Evolutionary conservation across 2,888 invertebrate species (phyloP), one percentile per base, ranked within the genome.

Genomic region (Euproctis similis): DNA sequence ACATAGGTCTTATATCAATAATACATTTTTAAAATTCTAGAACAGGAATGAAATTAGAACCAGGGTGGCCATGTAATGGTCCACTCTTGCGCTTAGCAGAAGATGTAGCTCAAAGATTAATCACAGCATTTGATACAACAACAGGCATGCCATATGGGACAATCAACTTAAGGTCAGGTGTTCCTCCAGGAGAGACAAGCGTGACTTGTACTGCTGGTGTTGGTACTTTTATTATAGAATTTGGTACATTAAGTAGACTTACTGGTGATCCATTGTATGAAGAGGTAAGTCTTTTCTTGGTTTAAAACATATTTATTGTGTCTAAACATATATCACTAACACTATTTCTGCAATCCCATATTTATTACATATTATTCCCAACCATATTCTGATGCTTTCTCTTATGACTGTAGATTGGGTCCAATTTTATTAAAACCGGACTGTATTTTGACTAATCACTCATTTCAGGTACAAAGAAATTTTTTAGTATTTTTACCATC

Each of bases 141-240:
- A 94, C 95, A 6, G 97, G 97, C 1, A 98, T 98, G 97, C 98
- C 98, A 0, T 98, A 96, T 77, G 99, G 99, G 4, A 99, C 99
- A 0, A 96, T 97, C 0, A 97, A 97, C 70, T 82, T 99, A 17
- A 87, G 90, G 28, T 87, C 93, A 59, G 98, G 98, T 1, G 95
- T 99, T 1, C 98, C 98, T 0, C 87, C 88, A 16, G 95, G 94
- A 5, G 99, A 99, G 78, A 99, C 99, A 0, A 92, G 96, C 18
- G 89, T 99, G 1, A 99, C 98, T 0, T 98, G 98, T 64, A 98
- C 98, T 0, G 99, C 99, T 8, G 97, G 98, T 1, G 95, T 98
- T 20, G 98, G 98, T 1, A 99, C 99, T 2, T 98, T 95, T 68
- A 89, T 99, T 19, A 86, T 99, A 8, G 99, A 99, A 75, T 98